Conservation (phyloP, 2,797 vertebrate species). For the Squalus acanthias region DNA sequence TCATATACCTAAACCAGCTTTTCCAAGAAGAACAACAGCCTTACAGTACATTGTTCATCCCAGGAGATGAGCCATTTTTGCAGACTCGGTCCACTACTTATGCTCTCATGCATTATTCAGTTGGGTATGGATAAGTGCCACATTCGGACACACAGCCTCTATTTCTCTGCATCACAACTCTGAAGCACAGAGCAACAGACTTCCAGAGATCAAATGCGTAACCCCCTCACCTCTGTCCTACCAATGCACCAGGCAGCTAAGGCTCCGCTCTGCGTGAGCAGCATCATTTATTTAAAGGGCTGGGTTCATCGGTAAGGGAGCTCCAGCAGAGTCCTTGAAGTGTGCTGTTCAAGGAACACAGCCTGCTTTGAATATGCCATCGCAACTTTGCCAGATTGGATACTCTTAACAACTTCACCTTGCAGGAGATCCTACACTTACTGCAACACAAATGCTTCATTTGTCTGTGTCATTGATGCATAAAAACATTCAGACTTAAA, state of each 20-base stretch:
- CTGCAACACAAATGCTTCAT: not conserved
- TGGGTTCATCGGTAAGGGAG: not conserved
- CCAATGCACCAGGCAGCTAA: not conserved
- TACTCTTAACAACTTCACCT: not conserved
- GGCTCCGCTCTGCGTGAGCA: not conserved
- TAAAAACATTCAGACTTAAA: not conserved
- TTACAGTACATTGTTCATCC: not conserved
- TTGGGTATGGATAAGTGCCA: not conserved
- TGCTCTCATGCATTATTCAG: not conserved
- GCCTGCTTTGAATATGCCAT: not conserved
- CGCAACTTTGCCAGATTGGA: not conserved
- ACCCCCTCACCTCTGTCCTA: not conserved
- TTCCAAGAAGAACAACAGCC: not conserved
- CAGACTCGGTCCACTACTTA: not conserved
- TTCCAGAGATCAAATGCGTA: not conserved
- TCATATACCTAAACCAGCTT: not conserved
- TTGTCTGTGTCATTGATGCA: not conserved
- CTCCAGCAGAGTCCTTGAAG: not conserved
- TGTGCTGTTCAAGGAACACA: not conserved
- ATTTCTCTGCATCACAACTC: slow-evolving; percentile 3
- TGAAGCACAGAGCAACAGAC: not conserved
- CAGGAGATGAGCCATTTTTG: not conserved
- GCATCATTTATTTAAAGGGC: not conserved
- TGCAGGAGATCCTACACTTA: not conserved
- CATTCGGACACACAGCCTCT: not conserved